phyloP scores from a whole-genome alignment of 2,888 invertebrate species.

The Aleiodes leptofemur region DNA sequence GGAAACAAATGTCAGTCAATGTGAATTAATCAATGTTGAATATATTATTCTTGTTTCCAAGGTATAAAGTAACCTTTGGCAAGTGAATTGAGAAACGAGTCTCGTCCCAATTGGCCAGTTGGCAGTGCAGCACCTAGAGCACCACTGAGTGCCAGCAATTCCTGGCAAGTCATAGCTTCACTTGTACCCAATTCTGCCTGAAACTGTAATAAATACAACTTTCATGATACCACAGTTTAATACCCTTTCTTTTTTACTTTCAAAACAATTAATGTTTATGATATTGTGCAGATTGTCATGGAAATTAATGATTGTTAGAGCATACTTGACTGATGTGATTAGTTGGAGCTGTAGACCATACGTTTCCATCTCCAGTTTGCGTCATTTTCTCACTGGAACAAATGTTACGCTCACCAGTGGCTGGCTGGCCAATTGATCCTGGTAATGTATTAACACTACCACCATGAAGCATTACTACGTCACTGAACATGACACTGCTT shows the following conservation, averaged over 20 bases:
- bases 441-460: constrained; percentile 71
- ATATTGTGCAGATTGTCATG: not conserved
- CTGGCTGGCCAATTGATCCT: constrained; percentile 61
- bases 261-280: not conserved
- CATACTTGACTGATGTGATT: constrained; percentile 64
- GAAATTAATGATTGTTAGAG: not conserved
- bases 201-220: constrained; percentile 48
- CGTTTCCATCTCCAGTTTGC: constrained; percentile 86
- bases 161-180: constrained; percentile 89
- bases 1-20: no score
- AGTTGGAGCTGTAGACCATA: constrained; percentile 77
- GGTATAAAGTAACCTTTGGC: constrained; percentile 80
- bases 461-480: constrained; percentile 87
- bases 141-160: constrained; percentile 92
- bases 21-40: no score
- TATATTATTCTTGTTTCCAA: not conserved
- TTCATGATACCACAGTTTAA: not conserved
- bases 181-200: constrained; percentile 78
- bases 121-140: constrained; percentile 94
- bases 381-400: constrained; percentile 94
- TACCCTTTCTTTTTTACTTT: not conserved
- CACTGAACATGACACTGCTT: constrained; percentile 93
- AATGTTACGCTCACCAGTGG: constrained; percentile 79
- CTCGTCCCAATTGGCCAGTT: constrained; percentile 89
- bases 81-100: constrained; percentile 88